phyloP scores from a whole-genome alignment of 2,888 invertebrate genomes.

The Cheilosia urbana region DNA sequence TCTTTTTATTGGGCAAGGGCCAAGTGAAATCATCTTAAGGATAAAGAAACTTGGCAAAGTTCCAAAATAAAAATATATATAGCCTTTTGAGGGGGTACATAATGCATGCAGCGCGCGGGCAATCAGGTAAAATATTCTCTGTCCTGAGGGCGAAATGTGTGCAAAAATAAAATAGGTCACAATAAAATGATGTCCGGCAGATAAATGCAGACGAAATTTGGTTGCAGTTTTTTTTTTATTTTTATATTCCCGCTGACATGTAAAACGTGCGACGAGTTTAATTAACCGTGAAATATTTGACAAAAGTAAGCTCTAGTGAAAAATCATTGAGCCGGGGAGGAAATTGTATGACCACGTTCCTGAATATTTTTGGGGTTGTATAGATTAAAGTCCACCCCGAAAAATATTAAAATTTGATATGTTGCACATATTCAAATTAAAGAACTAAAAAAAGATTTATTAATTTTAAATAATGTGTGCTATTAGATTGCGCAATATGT shows the following conservation, averaged over 20 bases:
- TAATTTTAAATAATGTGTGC: no score
- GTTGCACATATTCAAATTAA: no score
- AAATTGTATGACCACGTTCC: no score
- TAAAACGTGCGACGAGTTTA: constrained; percentile 61
- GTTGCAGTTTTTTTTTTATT: not conserved
- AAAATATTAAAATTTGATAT: no score
- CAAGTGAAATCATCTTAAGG: constrained; percentile 43
- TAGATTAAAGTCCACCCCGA: no score
- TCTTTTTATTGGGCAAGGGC: constrained; percentile 26
- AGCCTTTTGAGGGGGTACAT: constrained; percentile 5
- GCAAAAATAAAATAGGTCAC: constrained; percentile 38
- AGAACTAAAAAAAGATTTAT: no score
- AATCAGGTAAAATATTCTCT: constrained; percentile 53
- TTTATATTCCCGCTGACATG: constrained; percentile 41
- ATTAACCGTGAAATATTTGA: constrained; percentile 21
- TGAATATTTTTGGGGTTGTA: no score
- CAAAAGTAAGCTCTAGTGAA: not conserved
- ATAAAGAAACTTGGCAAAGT: constrained; percentile 43
- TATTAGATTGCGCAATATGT: no score
- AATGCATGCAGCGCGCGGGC: constrained; percentile 40
- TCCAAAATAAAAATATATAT: constrained; percentile 38
- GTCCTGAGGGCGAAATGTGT: constrained; percentile 9
- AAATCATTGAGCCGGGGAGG: not conserved
- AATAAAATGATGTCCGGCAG: constrained; percentile 32
- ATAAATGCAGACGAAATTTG: constrained; percentile 40